Evolutionary conservation across 2,797 vertebrate genomes (phyloP).

Genomic region (Streptopelia turtur): DNA sequence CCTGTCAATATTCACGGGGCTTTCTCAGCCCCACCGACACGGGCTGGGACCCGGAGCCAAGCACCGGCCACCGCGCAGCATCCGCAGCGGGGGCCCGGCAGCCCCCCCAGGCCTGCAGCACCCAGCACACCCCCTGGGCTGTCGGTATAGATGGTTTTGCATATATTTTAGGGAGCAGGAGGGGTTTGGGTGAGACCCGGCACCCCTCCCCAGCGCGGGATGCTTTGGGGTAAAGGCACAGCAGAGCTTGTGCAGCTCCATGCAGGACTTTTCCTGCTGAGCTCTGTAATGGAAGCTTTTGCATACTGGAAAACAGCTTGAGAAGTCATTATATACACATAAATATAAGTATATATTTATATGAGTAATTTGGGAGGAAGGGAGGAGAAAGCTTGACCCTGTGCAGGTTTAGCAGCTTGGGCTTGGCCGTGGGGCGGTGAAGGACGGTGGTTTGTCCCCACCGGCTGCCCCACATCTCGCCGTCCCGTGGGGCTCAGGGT

Average conservation of each 20-base stretch:
- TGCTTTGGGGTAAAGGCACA: rapidly evolving
- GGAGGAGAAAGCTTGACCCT: neutral
- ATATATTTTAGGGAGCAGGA: neutral
- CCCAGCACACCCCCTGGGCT: neutral
- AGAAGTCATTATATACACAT: neutral
- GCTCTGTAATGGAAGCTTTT: neutral
- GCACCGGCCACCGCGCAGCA: neutral
- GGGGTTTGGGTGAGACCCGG: neutral
- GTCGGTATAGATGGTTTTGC: neutral
- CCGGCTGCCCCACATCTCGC: neutral
- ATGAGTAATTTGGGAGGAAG: neutral
- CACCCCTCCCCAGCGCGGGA: neutral
- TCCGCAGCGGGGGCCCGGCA: rapidly evolving
- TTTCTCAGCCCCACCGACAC: neutral
- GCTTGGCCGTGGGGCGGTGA: rapidly evolving
- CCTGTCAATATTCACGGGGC: neutral
- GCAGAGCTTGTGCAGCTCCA: neutral
- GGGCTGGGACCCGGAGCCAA: neutral
- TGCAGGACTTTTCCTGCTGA: rapidly evolving
- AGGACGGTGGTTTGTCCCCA: neutral
- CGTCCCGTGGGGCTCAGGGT: rapidly evolving
- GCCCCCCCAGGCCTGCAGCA: neutral
- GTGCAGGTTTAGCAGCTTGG: rapidly evolving
- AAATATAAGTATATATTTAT: no score
- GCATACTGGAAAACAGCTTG: neutral